Evolutionary conservation across 2,888 invertebrate genomes (phyloP).

Genomic region (Noctua pronuba): DNA sequence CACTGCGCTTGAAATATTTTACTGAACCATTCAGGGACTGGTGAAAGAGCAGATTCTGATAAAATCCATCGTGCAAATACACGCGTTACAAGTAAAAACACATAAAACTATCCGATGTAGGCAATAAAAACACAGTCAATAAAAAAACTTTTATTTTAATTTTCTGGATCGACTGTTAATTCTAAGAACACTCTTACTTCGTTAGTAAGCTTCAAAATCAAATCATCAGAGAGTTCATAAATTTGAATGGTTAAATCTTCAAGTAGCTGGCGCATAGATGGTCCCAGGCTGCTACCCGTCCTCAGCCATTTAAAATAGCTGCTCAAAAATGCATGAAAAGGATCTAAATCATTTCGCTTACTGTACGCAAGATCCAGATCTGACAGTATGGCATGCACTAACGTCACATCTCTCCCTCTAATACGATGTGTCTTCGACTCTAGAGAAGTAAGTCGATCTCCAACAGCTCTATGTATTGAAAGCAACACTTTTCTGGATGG

Average conservation of each 20-base stretch:
- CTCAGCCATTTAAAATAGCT: conserved; percentile 72
- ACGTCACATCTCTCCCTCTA: conserved; percentile 73
- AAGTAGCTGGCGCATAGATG: conserved; percentile 68
- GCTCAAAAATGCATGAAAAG: conserved; percentile 74
- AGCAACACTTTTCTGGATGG: conserved; percentile 74
- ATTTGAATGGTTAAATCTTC: conserved; percentile 70
- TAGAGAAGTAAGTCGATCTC: conserved; percentile 69
- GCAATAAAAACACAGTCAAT: conserved; percentile 16
- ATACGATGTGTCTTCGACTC: conserved; percentile 52
- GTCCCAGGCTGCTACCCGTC: conserved; percentile 63
- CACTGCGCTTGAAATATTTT: neutral
- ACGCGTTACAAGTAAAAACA: neutral
- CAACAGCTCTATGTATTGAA: conserved; percentile 72
- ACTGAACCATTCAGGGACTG: too few relatives aligned
- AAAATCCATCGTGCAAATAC: neutral
- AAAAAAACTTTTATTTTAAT: conserved; percentile 51
- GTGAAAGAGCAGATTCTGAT: neutral
- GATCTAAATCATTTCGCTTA: conserved; percentile 67
- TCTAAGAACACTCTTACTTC: conserved; percentile 81
- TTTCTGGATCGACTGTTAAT: conserved; percentile 76
- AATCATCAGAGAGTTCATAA: conserved; percentile 63
- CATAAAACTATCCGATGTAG: neutral
- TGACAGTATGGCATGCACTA: conserved; percentile 79
- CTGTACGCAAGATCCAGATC: conserved; percentile 82
- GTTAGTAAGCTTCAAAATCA: conserved; percentile 74